A percentile compares a stretch with the other conserved stretches of the same genome.
phyloP scores from a whole-genome alignment of 2,888 invertebrate species.

The Aporophyla nigra region DNA sequence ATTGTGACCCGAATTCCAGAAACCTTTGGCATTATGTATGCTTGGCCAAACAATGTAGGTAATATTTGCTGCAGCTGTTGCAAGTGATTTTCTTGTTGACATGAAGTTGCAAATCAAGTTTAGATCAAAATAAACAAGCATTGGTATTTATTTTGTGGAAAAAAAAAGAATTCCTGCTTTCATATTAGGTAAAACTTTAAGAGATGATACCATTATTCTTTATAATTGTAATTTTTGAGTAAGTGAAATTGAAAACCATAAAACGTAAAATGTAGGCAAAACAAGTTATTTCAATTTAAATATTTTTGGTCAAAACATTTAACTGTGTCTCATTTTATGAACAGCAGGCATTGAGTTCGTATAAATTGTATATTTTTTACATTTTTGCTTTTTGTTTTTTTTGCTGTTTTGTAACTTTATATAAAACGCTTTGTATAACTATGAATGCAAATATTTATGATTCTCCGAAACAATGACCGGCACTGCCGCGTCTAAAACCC shows the following conservation, averaged over 20 bases:
- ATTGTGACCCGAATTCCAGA: constrained; percentile 34
- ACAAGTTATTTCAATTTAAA: not conserved
- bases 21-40: constrained; percentile 36
- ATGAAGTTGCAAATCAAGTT: not conserved
- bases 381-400: not conserved
- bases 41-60: constrained; percentile 6
- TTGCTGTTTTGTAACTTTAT: not conserved
- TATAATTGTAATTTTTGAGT: too few relatives aligned
- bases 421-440: not conserved
- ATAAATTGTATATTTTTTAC: not conserved
- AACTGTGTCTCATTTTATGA: not conserved
- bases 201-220: not conserved
- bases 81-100: constrained; percentile 41
- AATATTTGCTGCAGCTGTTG: constrained; percentile 36
- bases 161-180: not conserved
- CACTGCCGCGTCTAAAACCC: not conserved
- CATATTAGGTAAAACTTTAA: not conserved
- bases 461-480: not conserved
- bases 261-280: not conserved
- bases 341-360: not conserved
- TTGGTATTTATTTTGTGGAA: constrained; percentile 1
- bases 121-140: not conserved
- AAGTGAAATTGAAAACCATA: not conserved
- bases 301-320: not conserved
- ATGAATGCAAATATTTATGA: not conserved